These are phyloP conservation scores for Salminus brasiliensis DNA, from an alignment of 2,113 vertebrate species.

Conservation along the genomic window DNA sequence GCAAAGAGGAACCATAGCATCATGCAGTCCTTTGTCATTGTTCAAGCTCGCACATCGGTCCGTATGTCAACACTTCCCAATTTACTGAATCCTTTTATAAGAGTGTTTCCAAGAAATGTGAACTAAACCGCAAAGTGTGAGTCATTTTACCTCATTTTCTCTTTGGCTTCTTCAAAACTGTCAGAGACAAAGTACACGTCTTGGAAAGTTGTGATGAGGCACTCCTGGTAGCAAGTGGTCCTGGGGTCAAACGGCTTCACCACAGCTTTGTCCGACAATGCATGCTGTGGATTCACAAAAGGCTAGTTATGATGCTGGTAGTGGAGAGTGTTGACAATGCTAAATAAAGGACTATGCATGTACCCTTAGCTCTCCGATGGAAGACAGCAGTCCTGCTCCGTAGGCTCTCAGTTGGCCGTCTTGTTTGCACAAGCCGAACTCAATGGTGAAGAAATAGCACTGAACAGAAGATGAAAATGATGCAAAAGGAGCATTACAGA, in stretches of 20 bases:
- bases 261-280: constrained; percentile 86
- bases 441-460: constrained; percentile 99
- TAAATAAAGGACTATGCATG: not conserved
- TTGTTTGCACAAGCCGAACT: constrained; percentile 98
- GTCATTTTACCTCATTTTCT: constrained; percentile 85
- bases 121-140: not conserved
- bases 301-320: not conserved
- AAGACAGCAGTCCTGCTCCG: constrained; percentile 94
- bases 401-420: constrained; percentile 95
- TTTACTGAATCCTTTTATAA: not conserved
- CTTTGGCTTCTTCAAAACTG: constrained; percentile 93
- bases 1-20: constrained; percentile 50
- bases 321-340: not conserved
- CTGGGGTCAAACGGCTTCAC: constrained; percentile 88
- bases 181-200: constrained; percentile 90
- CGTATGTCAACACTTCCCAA: not conserved
- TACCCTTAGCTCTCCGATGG: constrained; percentile 95
- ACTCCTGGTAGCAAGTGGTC: constrained; percentile 88
- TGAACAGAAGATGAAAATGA: constrained; percentile 61
- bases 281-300: constrained; percentile 77
- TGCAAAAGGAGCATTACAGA: not conserved
- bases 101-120: not conserved
- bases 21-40: not conserved
- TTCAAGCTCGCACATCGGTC: not conserved
- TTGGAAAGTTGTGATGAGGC: constrained; percentile 90